These are phyloP conservation scores for Cepaea nemoralis DNA, from an alignment of 1,140 invertebrate genomes.

Conservation along the genomic window DNA sequence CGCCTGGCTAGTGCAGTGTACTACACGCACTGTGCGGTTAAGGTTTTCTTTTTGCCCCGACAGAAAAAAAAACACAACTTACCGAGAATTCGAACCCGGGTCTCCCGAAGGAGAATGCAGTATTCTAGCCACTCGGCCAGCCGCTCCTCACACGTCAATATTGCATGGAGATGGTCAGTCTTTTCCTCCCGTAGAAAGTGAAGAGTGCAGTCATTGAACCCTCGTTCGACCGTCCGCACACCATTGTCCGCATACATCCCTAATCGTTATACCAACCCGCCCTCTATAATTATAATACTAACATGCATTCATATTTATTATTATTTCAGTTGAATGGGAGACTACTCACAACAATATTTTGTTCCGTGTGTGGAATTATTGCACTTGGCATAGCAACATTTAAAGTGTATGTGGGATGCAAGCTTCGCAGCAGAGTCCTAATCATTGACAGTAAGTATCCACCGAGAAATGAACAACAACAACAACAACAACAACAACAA, in stretches of 20 bases:
- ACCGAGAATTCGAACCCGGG: too few species aligned
- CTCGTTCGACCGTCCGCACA: neutral
- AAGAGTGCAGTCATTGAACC: neutral
- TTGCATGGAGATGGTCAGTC: too few species aligned
- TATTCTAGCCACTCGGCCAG: too few species aligned
- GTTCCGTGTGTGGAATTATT: neutral
- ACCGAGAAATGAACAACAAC: neutral
- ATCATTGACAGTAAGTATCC: neutral
- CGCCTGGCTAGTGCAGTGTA: too few species aligned
- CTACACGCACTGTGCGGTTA: too few species aligned
- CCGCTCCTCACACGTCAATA: too few species aligned
- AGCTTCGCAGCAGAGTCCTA: neutral
- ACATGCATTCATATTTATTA: neutral
- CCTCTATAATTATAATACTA: neutral
- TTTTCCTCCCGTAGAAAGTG: too few species aligned
- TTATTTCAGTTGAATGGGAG: neutral
- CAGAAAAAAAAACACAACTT: too few species aligned
- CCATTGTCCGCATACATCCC: neutral
- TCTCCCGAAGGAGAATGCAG: too few species aligned
- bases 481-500: slow-evolving; percentile 6
- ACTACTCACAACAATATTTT: neutral
- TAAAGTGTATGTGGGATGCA: neutral
- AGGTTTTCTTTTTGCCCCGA: too few species aligned
- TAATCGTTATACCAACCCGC: neutral
- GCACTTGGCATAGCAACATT: neutral